Base-by-base conservation (phyloP, 1,140 invertebrate genomes). In the Chironomus tepperi region DNA sequence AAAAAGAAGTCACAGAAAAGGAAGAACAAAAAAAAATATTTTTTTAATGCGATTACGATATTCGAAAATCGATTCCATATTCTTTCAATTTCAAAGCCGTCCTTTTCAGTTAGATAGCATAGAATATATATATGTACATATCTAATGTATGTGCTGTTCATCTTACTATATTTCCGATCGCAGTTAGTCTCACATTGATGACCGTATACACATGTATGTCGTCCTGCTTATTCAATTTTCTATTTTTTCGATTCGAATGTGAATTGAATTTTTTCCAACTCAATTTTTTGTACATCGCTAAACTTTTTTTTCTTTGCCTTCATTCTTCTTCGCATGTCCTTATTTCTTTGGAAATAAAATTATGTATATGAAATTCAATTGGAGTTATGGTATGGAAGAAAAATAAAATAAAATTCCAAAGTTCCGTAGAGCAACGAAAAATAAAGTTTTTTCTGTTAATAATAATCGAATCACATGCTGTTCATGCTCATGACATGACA, bases 211-310 rank as follows among this genome's bases (percentile, higher is more conserved):
- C 12, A n/a, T n/a, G 47, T 57, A 57, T 57, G 47, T 57, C 47
- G 47, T 57, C n/a, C 47, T 57, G 47, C n/a, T 57, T 57, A 57
- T 57, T 57, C 47, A 57, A 57, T 57, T 57, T 57, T 57, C n/a
- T 57, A 12, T 57, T n/a, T n/a, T n/a, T n/a, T 57, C 47, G 12
- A 57, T 57, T 57, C 47, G n/a, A 57, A 57, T 57, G 47, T 57
- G 47, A 57, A 57, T 57, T 57, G 47, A 57, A 57, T 57, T 57
- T 47, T 47, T n/a, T 57, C n/a, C 47, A 57, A 57, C n/a, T 57
- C 12, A 57, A 57, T 57, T 57, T 57, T 57, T 57, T 57, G n/a
- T 57, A 57, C 12, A 15, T 15, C n/a, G 43, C 43, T 57, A 57
- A 12, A 57, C 47, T 57, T 15, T 57, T 57, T 57, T 15, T 57